These are phyloP conservation scores for Mirza zaza DNA, from an alignment of 2,113 vertebrate genomes.

Conservation along the genomic window DNA sequence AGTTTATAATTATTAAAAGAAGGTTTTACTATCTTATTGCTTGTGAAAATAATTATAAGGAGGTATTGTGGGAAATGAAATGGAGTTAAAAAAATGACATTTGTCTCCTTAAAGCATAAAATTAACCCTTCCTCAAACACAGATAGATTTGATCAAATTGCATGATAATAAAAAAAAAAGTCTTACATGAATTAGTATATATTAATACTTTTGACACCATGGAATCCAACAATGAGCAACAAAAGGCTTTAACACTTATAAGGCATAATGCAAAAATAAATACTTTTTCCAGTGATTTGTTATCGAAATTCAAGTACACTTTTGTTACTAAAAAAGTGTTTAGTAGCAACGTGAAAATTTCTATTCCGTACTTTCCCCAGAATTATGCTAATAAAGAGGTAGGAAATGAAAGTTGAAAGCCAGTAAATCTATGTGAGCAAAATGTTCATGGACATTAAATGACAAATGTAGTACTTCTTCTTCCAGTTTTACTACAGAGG, in stretches of 20 bases:
- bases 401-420: not conserved
- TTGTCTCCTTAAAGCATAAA: not conserved
- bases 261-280: not conserved
- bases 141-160: not conserved
- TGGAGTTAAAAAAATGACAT: not conserved
- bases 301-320: not conserved
- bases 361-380: not conserved
- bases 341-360: not conserved
- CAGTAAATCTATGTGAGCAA: not conserved
- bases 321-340: not conserved
- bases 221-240: not conserved
- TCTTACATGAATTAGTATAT: not conserved
- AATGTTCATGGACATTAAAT: conserved; percentile 6
- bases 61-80: not conserved
- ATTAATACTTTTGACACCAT: not conserved
- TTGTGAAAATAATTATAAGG: not conserved
- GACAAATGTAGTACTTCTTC: not conserved
- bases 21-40: not conserved
- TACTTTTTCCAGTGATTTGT: not conserved
- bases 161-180: not conserved
- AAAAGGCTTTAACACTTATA: not conserved
- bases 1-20: not conserved
- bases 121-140: not conserved
- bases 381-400: not conserved
- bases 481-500: not conserved